phyloP scores from a whole-genome alignment of 2,797 vertebrate species.

The Danio albolineatus region DNA sequence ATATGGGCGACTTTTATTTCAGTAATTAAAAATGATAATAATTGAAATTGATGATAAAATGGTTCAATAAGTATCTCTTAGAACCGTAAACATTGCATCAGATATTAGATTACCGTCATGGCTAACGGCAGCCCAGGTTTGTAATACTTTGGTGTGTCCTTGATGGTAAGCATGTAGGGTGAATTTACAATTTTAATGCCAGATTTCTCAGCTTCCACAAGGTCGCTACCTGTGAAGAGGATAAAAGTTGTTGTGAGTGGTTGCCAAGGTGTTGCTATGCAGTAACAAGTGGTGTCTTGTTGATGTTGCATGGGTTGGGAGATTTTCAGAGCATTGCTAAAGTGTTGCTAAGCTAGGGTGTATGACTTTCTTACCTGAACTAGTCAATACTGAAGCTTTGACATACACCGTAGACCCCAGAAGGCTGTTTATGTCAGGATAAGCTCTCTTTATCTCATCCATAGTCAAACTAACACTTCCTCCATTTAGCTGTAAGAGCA shows the following conservation, averaged over 20 bases:
- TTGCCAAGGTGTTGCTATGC: not conserved
- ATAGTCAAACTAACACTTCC: conserved; percentile 70
- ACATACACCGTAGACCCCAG: conserved; percentile 75
- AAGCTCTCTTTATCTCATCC: conserved; percentile 70
- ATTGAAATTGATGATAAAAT: no score
- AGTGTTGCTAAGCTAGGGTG: not conserved
- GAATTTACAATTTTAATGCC: conserved; percentile 79
- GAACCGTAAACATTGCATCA: not conserved
- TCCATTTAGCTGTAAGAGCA: conserved; percentile 67
- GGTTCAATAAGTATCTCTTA: not conserved
- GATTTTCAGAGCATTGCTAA: not conserved
- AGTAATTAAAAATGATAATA: no score
- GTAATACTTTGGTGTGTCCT: conserved; percentile 71
- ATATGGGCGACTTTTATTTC: no score
- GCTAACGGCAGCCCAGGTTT: conserved; percentile 78
- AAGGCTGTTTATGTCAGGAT: conserved; percentile 67
- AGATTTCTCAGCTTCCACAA: conserved; percentile 76
- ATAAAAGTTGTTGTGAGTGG: not conserved
- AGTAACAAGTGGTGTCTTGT: not conserved
- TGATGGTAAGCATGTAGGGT: conserved; percentile 74
- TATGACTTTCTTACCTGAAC: conserved; percentile 66
- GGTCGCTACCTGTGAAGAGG: conserved; percentile 60
- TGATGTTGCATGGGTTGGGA: not conserved
- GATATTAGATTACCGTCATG: conserved; percentile 69
- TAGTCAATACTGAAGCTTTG: conserved; percentile 79